Conservation (phyloP, 37 sponge, comb jelly and placozoan species). For the Aplysina aerophoba region DNA sequence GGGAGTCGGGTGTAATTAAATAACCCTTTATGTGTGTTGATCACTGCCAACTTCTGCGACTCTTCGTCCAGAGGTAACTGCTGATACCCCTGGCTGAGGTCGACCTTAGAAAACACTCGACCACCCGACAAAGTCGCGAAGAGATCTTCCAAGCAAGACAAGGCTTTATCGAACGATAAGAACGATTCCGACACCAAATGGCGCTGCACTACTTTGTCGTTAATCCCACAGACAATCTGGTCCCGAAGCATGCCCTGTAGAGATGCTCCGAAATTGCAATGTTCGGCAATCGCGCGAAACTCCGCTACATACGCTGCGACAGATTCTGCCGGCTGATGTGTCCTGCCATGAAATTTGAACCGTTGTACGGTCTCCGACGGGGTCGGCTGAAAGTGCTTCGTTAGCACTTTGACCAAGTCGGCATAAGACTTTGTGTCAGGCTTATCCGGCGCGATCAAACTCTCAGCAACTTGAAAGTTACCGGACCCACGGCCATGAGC, state of each 20-base stretch:
- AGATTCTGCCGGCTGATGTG: conserved; percentile 31
- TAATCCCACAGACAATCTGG: conserved; percentile 50
- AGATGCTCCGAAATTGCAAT: conserved; percentile 37
- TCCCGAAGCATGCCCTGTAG: conserved; percentile 41
- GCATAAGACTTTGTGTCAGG: not conserved
- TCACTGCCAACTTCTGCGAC: not conserved
- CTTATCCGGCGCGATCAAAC: not conserved
- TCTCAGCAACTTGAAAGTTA: not conserved
- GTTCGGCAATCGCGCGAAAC: not conserved
- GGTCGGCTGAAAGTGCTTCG: not conserved
- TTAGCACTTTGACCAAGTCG: not conserved
- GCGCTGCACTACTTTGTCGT: not conserved
- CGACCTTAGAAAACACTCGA: not conserved
- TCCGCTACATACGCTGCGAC: conserved; percentile 42
- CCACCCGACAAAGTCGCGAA: not conserved
- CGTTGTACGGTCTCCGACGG: conserved; percentile 39
- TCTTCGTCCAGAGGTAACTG: conserved; percentile 1
- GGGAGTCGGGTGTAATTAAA: not conserved
- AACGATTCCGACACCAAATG: not conserved
- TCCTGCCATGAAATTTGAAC: conserved; percentile 32
- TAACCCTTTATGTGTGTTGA: not conserved
- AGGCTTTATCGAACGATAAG: not conserved
- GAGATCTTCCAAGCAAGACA: not conserved
- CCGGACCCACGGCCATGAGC: not conserved
- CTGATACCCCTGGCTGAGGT: not conserved